Base-by-base conservation (phyloP, 2,888 invertebrate genomes). In the Monopis laevigella region DNA sequence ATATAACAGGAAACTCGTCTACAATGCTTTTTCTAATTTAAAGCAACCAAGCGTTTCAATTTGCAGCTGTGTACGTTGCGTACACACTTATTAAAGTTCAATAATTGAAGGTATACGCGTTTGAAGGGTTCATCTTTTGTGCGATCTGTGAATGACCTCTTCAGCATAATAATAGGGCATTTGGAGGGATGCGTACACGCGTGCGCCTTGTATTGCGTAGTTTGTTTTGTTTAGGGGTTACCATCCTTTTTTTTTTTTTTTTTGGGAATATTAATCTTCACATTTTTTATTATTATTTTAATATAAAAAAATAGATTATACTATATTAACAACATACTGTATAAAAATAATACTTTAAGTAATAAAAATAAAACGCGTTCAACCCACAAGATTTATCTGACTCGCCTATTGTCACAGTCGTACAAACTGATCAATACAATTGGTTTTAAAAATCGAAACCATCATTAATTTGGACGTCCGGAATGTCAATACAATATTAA, bases 141-240 rank as follows among this genome's bases (percentile, higher is more conserved):
- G 74, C 74, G 67, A 74, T 70, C 77, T 75, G 77, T 78, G 78
- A 78, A 78, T 73, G 78, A 78, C 77, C 78, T 78, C 77, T 77
- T 75, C 70, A 69, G 71, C 69, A 77, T 73, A 74, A 75, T 73
- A 74, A 72, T 73, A 71, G 69, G 53, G 52, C 2, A 17, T 34
- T 34, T 32, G 60, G 62, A 70, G 75, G 77, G 78, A 78, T 78
- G 77, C 77, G 78, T 77, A 73, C 70, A 74, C 73, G 74, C 75
- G 68, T 64, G 73, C 74, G 65, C 68, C 21, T n/a, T 21, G 36
- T 14, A 16, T 21, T 36, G 36, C 36, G 36, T 36, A 36, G 36
- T 12, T 36, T n/a, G n/a, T n/a, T n/a, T n/a, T n/a, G n/a, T n/a
- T n/a, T n/a, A n/a, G n/a, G n/a, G n/a, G n/a, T n/a, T n/a, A n/a